These are phyloP conservation scores for Craniophora ligustri DNA, from an alignment of 2,888 invertebrate genomes.

Conservation along the genomic window DNA sequence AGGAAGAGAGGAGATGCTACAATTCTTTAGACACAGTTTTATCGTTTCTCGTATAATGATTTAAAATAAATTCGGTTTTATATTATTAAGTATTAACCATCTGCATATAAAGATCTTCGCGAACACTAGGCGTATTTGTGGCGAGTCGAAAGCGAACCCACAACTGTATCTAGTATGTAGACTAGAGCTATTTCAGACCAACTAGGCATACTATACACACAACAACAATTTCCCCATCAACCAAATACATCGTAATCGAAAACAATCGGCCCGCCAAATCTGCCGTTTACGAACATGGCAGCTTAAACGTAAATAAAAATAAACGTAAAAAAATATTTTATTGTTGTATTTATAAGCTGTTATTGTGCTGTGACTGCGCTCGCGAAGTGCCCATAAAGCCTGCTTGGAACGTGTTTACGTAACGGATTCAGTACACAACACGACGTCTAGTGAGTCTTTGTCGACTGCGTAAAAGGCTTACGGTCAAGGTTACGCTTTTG, in stretches of 20 bases:
- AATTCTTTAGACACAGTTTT: too few relatives aligned
- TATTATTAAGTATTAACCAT: too few relatives aligned
- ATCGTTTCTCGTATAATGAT: too few relatives aligned
- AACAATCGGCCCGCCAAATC: conserved; percentile 38
- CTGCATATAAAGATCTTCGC: too few relatives aligned
- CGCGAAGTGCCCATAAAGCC: conserved; percentile 45
- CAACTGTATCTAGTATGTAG: too few relatives aligned
- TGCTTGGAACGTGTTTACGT: conserved; percentile 40
- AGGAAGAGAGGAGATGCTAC: too few relatives aligned
- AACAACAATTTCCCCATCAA: neutral
- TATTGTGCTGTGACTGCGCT: conserved; percentile 42
- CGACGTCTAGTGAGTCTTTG: conserved; percentile 9
- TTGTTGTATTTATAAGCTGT: conserved; percentile 52
- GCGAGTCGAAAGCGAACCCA: too few relatives aligned
- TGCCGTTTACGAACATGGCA: conserved; percentile 40
- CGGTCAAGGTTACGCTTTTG: conserved; percentile 10
- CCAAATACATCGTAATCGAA: conserved; percentile 27
- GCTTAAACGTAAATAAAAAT: conserved; percentile 50
- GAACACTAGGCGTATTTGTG: too few relatives aligned
- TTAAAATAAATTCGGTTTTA: too few relatives aligned
- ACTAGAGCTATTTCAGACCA: neutral
- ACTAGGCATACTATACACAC: neutral
- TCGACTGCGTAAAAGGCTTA: conserved; percentile 9
- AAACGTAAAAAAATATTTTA: conserved; percentile 51
- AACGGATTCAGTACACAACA: conserved; percentile 33